Evolutionary conservation across 2,888 invertebrate genomes (phyloP), one percentile per base, ranked within the genome.

Genomic region (Drosophila algonquin): DNA sequence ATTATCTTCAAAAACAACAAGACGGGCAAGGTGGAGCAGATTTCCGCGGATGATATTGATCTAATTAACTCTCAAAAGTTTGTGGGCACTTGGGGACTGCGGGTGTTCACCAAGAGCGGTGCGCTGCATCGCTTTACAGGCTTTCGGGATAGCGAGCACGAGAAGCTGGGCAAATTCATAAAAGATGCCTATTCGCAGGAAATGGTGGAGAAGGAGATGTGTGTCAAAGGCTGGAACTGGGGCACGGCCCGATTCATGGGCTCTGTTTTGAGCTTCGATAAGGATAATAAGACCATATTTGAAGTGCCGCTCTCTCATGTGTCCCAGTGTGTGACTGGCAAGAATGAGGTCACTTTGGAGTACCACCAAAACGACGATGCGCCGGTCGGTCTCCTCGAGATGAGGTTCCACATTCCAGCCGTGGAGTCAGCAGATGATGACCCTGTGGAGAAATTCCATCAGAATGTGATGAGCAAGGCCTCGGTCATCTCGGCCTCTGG

Each of bases 341-440:
- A 99, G 91, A 99, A 99, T 93, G 99, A 99, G 93, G 98, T 99
- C 5, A 98, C 98, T 0, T 93, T 99, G 63, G 99, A 99, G 91
- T 99, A 99, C 91, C 99, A 99, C 94, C 98, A 98, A 95, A 99
- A 99, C 92, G 99, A 99, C 90, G 99, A 99, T 92, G 98, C 98
- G 0, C 97, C 99, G 0, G 98, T 99, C 0, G 98, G 98, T 73
- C 93, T 99, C 64, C 96, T 98, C 95, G 99, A 99, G 93, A 97
- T 99, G 96, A 94, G 99, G 50, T 99, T 99, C 92, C 98, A 98
- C 92, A 98, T 99, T 88, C 99, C 99, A 0, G 95, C 98, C 0
- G 96, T 94, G 73, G 98, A 98, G 91, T 93, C 96, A 58, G 96
- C 95, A 0, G 98, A 98, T 84, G 94, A 95, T 89, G 99, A 99